Evolutionary conservation across 2,113 vertebrate genomes (phyloP).

Genomic region (Thunnus thynnus): DNA sequence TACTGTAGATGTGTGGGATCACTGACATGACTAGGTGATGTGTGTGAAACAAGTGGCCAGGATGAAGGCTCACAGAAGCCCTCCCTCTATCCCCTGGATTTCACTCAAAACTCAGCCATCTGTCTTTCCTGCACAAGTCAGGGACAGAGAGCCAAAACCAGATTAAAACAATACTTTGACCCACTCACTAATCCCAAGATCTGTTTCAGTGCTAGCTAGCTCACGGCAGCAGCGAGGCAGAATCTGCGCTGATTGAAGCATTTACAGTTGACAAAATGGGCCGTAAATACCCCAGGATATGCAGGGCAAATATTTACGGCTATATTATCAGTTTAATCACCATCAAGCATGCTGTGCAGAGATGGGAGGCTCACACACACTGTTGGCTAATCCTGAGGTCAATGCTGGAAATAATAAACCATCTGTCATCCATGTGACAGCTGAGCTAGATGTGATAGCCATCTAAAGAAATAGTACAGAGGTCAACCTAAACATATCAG

Average conservation of each 20-base stretch:
- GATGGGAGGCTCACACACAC: neutral
- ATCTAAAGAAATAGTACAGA: constrained; percentile 23
- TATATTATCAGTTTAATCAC: constrained; percentile 12
- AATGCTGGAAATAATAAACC: constrained; percentile 24
- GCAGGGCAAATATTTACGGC: neutral
- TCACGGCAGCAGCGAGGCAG: neutral
- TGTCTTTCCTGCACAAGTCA: constrained; percentile 55
- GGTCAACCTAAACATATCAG: constrained; percentile 1
- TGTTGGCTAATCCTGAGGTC: constrained; percentile 29
- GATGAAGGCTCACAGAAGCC: neutral
- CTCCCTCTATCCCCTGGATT: constrained; percentile 8
- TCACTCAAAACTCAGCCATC: constrained; percentile 62
- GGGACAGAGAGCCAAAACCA: constrained; percentile 49
- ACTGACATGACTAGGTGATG: constrained; percentile 1
- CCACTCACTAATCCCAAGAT: constrained; percentile 68
- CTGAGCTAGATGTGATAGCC: constrained; percentile 45
- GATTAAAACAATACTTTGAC: constrained; percentile 74
- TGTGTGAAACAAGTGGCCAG: constrained; percentile 5
- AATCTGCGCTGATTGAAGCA: neutral
- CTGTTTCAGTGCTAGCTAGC: constrained; percentile 32
- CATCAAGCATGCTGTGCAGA: constrained; percentile 8
- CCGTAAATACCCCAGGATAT: neutral
- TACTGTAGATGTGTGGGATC: constrained; percentile 5
- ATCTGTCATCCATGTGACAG: constrained; percentile 14
- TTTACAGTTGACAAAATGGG: constrained; percentile 2